Conservation (phyloP, 2,113 vertebrate species). For the Epinephelus fuscoguttatus region DNA sequence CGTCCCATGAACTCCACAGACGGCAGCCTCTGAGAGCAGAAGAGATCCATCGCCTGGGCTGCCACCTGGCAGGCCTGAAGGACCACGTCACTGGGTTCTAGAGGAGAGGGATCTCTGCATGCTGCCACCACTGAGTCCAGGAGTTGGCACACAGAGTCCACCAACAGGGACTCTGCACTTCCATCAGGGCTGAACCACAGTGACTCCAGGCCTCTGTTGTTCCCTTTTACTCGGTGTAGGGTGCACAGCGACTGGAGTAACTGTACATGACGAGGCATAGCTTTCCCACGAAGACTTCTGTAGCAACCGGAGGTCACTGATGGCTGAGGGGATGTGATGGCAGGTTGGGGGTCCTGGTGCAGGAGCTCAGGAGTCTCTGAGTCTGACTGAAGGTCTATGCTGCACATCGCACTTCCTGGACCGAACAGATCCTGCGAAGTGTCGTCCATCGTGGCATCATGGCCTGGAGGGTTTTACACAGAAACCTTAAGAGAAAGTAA, state of each 20-base stretch:
- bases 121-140: slow-evolving; percentile 85
- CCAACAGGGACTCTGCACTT: slow-evolving; percentile 74
- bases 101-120: slow-evolving; percentile 77
- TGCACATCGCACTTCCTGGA: slow-evolving; percentile 45
- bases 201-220: slow-evolving; percentile 71
- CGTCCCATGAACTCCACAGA: slow-evolving; percentile 81
- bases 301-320: background rate
- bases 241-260: slow-evolving; percentile 89
- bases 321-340: accelerated
- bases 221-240: slow-evolving; percentile 79
- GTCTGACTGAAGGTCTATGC: slow-evolving; percentile 84
- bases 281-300: slow-evolving; percentile 17
- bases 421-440: slow-evolving; percentile 67
- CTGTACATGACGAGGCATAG: slow-evolving; percentile 77
- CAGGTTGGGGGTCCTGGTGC: background rate
- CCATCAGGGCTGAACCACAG: slow-evolving; percentile 67
- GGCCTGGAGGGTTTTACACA: slow-evolving; percentile 53
- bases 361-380: slow-evolving; percentile 70
- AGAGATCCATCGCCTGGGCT: slow-evolving; percentile 78
- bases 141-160: slow-evolving; percentile 86
- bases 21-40: slow-evolving; percentile 76
- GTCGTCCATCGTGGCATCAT: background rate
- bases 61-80: slow-evolving; percentile 84
- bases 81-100: slow-evolving; percentile 66
- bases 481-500: too few relatives aligned